A percentile compares a stretch with the other conserved stretches of the same genome.
Evolutionary conservation across 2,888 invertebrate genomes (phyloP).

Genomic region (Trachelus tabidus): DNA sequence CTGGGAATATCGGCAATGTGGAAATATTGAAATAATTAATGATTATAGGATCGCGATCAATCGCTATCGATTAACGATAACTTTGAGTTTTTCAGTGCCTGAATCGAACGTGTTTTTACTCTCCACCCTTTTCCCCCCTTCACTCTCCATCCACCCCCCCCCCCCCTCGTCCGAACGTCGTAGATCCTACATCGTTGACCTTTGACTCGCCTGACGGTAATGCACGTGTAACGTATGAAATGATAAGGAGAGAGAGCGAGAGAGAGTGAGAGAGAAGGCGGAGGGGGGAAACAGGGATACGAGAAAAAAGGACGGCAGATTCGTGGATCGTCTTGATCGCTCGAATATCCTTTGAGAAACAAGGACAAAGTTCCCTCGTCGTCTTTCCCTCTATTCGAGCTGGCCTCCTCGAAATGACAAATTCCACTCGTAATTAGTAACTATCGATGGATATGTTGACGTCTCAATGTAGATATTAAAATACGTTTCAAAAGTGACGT

Average conservation of each 20-base stretch:
- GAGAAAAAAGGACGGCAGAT: neutral
- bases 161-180: neutral
- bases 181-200: neutral
- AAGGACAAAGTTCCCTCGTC: neutral
- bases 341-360: neutral
- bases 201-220: neutral
- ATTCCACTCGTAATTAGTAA: neutral
- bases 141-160: no score
- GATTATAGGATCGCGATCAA: neutral
- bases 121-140: neutral
- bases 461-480: neutral
- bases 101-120: conserved; percentile 35
- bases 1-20: neutral
- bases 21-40: neutral
- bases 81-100: conserved; percentile 41
- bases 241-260: neutral
- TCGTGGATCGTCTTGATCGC: neutral
- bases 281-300: neutral
- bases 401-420: conserved; percentile 44
- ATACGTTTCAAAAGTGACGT: neutral
- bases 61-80: neutral
- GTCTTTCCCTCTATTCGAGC: conserved; percentile 31
- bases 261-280: neutral
- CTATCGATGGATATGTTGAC: neutral
- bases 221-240: neutral